Evolutionary conservation across 2,888 invertebrate genomes (phyloP).

Genomic region (Drosophila flavopinicola): DNA sequence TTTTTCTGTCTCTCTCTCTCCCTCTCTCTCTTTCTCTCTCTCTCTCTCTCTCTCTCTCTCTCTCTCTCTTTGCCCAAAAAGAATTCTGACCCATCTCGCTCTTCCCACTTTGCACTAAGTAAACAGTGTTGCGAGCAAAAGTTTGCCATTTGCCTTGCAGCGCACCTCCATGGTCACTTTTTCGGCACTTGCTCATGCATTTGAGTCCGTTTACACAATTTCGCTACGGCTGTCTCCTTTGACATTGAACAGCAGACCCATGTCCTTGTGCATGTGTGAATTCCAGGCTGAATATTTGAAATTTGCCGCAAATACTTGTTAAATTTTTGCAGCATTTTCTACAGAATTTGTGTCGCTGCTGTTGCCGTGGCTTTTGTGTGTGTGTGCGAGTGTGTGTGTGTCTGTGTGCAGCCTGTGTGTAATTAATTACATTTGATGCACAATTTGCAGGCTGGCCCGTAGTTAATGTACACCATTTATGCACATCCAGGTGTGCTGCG

Average conservation of each 20-base stretch:
- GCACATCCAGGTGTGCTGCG: too few species aligned
- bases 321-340: background rate
- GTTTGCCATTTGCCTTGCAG: background rate
- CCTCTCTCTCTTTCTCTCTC: too few species aligned
- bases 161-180: background rate
- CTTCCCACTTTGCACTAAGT: conserved; percentile 3
- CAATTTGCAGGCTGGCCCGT: conserved; percentile 11
- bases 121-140: too few species aligned
- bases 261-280: background rate
- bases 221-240: too few species aligned
- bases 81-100: too few species aligned
- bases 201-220: background rate
- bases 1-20: too few species aligned
- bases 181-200: background rate
- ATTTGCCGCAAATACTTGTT: conserved; percentile 28
- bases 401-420: background rate
- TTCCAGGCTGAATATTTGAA: conserved; percentile 13
- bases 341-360: background rate
- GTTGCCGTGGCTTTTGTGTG: background rate
- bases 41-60: too few species aligned
- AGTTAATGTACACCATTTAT: conserved; percentile 9
- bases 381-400: too few species aligned
- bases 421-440: conserved; percentile 15
- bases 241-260: background rate
- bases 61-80: too few species aligned